These are phyloP conservation scores for Julus scandinavius DNA, from an alignment of 2,888 invertebrate genomes.

Conservation along the genomic window DNA sequence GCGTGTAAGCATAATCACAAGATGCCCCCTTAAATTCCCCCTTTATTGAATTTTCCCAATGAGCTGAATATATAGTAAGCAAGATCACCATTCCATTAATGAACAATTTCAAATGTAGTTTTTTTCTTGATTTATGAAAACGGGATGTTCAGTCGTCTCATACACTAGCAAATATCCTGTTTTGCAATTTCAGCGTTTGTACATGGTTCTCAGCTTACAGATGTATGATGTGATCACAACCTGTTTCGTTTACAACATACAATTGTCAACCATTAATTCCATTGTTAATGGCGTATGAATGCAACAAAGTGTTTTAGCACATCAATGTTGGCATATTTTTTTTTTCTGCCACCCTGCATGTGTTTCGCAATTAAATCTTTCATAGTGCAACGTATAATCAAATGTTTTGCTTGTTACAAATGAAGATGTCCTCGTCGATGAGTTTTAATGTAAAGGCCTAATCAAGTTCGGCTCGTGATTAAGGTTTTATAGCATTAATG, in stretches of 20 bases:
- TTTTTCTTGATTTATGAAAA: no score
- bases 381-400: neutral
- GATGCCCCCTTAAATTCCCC: no score
- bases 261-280: neutral
- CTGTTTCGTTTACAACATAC: neutral
- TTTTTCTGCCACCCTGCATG: neutral
- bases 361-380: neutral
- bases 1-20: no score
- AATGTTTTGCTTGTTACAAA: neutral
- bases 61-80: no score
- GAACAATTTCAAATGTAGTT: no score
- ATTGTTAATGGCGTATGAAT: constrained; percentile 30
- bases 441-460: neutral
- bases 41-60: no score
- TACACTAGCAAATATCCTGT: no score
- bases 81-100: no score
- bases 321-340: neutral
- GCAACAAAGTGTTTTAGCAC: constrained; percentile 11
- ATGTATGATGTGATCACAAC: neutral
- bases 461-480: neutral
- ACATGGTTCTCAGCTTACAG: no score
- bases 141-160: no score
- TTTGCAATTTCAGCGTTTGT: no score
- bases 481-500: neutral
- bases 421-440: neutral